Conservation (phyloP, 1,140 invertebrate species). For the Drosophila sp. region DNA sequence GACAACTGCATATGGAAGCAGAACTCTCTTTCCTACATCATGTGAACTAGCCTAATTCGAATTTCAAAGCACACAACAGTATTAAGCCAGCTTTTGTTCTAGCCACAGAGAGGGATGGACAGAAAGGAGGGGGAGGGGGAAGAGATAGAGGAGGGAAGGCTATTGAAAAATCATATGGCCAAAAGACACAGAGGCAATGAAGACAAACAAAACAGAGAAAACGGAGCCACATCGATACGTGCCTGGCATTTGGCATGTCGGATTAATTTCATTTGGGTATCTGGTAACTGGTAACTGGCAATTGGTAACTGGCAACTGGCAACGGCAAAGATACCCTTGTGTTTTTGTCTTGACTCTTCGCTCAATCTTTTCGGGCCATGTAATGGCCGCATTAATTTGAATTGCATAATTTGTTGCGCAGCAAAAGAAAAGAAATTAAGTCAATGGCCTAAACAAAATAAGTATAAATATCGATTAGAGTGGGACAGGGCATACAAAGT, state of each 20-base stretch:
- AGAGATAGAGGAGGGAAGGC: constrained; percentile 21
- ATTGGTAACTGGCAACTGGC: background rate
- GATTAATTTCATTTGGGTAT: constrained; percentile 76
- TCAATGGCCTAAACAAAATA: constrained; percentile 78
- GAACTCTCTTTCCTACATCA: constrained; percentile 4
- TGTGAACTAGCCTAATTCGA: constrained; percentile 70
- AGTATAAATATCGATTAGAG: constrained; percentile 78
- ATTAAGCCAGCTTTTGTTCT: constrained; percentile 71
- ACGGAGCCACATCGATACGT: constrained; percentile 76
- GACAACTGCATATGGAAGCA: constrained; percentile 41
- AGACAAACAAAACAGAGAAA: constrained; percentile 68
- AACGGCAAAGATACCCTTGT: constrained; percentile 1
- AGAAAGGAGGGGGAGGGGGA: too few relatives aligned
- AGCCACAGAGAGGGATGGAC: constrained; percentile 18
- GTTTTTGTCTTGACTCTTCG: constrained; percentile 26
- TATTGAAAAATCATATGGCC: constrained; percentile 72
- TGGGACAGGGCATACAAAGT: background rate
- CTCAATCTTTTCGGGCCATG: constrained; percentile 39
- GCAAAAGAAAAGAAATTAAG: constrained; percentile 74
- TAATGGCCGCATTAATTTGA: constrained; percentile 80
- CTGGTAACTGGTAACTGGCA: constrained; percentile 1
- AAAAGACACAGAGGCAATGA: constrained; percentile 20
- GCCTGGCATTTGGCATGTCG: constrained; percentile 76
- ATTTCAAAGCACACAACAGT: constrained; percentile 75
- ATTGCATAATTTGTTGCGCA: constrained; percentile 80